These are phyloP conservation scores for Myrmophylax atrothorax DNA, from an alignment of 2,113 vertebrate species.

Conservation along the genomic window DNA sequence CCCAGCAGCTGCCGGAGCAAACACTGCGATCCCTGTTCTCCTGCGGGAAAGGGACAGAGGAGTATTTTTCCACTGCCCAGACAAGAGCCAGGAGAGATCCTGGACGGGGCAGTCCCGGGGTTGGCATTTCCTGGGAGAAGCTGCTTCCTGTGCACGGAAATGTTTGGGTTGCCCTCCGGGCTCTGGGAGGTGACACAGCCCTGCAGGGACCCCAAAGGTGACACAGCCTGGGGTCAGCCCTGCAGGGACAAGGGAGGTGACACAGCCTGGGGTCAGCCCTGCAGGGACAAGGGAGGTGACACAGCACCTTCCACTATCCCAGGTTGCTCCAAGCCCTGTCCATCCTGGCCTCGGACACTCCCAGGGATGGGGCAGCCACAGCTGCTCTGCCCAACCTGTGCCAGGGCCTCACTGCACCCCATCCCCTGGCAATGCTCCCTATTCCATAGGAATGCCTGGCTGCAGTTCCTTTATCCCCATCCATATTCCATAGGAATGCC, in stretches of 20 bases:
- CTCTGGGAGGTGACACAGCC: background rate
- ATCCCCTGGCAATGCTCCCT: background rate
- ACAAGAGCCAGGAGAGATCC: background rate
- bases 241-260: background rate
- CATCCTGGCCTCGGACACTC: background rate
- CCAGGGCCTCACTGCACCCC: background rate
- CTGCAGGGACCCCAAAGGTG: background rate
- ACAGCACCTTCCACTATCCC: background rate
- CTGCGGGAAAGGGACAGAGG: background rate
- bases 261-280: background rate
- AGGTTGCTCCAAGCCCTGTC: background rate
- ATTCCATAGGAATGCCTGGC: background rate
- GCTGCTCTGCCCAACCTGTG: too few species aligned
- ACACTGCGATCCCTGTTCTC: background rate
- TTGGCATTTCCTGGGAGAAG: background rate
- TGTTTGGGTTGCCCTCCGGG: background rate
- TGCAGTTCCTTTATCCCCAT: too few species aligned
- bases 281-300: background rate
- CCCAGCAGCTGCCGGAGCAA: background rate
- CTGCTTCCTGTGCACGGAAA: background rate
- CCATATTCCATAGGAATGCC: too few species aligned
- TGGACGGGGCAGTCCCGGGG: accelerated
- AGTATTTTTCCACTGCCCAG: background rate
- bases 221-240: background rate
- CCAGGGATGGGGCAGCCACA: background rate